A percentile compares a stretch with the other conserved stretches of the same genome.
Conservation (phyloP, 1,140 invertebrate genomes). For the Adelges cooleyi region DNA sequence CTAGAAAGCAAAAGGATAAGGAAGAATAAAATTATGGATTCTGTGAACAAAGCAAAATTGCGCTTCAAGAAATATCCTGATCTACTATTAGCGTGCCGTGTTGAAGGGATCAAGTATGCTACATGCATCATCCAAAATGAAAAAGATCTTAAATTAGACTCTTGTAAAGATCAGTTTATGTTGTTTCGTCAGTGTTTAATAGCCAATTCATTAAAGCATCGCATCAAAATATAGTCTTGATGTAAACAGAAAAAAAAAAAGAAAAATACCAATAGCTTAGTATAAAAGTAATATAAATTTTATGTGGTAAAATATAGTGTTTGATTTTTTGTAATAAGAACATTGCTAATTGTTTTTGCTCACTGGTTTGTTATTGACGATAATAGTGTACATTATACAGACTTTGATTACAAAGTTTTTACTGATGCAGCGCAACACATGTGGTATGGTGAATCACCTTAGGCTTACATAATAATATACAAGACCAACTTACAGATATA, state of each 20-base stretch:
- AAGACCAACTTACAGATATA: slow-evolving; percentile 87
- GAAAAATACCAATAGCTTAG: too few relatives aligned
- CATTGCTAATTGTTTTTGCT: slow-evolving; percentile 65
- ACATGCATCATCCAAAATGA: slow-evolving; percentile 56
- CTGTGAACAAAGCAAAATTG: slow-evolving; percentile 57
- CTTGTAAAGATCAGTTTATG: slow-evolving; percentile 61
- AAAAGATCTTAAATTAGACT: slow-evolving; percentile 56
- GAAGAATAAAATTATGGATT: slow-evolving; percentile 60
- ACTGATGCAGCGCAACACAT: slow-evolving; percentile 80
- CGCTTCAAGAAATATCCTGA: slow-evolving; percentile 60
- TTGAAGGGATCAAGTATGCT: slow-evolving; percentile 56
- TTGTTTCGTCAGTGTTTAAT: slow-evolving; percentile 58
- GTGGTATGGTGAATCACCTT: slow-evolving; percentile 68
- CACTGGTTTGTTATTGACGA: slow-evolving; percentile 66
- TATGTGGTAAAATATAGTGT: slow-evolving; percentile 23
- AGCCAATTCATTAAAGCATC: slow-evolving; percentile 50
- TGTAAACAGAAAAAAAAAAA: not conserved
- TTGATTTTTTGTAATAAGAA: slow-evolving; percentile 52
- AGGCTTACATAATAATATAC: too few relatives aligned
- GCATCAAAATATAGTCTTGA: slow-evolving; percentile 47
- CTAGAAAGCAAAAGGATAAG: too few relatives aligned
- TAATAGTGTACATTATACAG: slow-evolving; percentile 76
- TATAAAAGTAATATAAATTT: slow-evolving; percentile 13
- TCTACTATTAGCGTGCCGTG: slow-evolving; percentile 55
- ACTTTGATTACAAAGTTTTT: slow-evolving; percentile 94